A percentile compares a stretch with the other conserved stretches of the same genome.
Evolutionary conservation across 2,888 invertebrate species (phyloP).

Genomic region (Xestobium rufovillosum): DNA sequence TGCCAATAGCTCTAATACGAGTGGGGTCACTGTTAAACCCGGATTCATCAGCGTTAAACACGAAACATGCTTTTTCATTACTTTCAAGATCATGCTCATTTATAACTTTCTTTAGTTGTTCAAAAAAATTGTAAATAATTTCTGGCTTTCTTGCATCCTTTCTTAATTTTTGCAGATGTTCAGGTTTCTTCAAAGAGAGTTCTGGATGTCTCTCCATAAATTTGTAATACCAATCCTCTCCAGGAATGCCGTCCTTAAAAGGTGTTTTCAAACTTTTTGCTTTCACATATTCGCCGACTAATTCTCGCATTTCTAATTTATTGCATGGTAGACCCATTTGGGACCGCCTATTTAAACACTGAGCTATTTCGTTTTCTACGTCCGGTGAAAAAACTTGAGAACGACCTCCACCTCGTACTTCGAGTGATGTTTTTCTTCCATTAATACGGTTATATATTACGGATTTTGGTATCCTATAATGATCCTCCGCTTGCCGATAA

Average conservation of each 20-base stretch:
- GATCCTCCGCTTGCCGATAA: slow-evolving; percentile 16
- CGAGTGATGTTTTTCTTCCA: slow-evolving; percentile 13
- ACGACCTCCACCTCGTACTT: slow-evolving; percentile 12
- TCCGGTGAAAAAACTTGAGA: slow-evolving; percentile 11
- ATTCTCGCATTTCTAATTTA: slow-evolving; percentile 21
- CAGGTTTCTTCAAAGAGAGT: slow-evolving; percentile 27
- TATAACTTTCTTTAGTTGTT: slow-evolving; percentile 20
- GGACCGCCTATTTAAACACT: slow-evolving; percentile 23
- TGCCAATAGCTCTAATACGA: slow-evolving; percentile 21
- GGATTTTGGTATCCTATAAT: slow-evolving; percentile 16
- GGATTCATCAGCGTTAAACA: slow-evolving; percentile 24
- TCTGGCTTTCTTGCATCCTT: slow-evolving; percentile 23
- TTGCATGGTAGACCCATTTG: slow-evolving; percentile 26
- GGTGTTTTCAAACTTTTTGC: slow-evolving; percentile 16
- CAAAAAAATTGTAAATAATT: slow-evolving; percentile 26
- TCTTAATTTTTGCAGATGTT: slow-evolving; percentile 26
- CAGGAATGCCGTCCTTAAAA: slow-evolving; percentile 26
- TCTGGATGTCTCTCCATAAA: slow-evolving; percentile 22
- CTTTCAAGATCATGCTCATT: slow-evolving; percentile 10
- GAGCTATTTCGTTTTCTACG: slow-evolving; percentile 18
- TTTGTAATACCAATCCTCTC: slow-evolving; percentile 23
- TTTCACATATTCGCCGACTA: slow-evolving; percentile 18
- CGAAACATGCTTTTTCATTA: slow-evolving; percentile 9
- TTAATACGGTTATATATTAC: slow-evolving; percentile 19
- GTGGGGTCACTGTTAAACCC: slow-evolving; percentile 23